Evolutionary conservation across 2,888 invertebrate species (phyloP).

Genomic region (Ligdia adustata): DNA sequence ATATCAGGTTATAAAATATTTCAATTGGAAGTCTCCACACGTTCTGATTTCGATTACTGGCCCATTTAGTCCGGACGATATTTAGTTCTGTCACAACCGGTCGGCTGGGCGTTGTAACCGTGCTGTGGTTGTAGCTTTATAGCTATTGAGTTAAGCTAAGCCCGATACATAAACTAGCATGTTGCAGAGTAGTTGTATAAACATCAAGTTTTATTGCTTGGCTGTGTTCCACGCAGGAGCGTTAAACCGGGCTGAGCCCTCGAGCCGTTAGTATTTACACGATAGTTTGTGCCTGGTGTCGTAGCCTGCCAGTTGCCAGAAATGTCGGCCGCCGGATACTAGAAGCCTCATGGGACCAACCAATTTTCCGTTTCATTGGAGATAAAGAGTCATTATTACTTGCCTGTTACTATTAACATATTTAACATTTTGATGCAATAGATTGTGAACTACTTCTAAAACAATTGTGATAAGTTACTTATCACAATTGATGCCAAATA

Average conservation of each 20-base stretch:
- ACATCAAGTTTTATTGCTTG: conserved; percentile 83
- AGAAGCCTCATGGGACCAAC: conserved; percentile 8
- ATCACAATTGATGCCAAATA: too few species aligned
- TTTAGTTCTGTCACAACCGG: conserved; percentile 33
- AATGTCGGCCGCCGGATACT: conserved; percentile 11
- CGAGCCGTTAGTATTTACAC: conserved; percentile 69
- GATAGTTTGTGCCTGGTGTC: conserved; percentile 53
- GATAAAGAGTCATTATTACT: neutral
- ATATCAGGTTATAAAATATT: conserved; percentile 51
- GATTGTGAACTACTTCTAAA: too few species aligned
- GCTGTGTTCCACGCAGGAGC: conserved; percentile 79
- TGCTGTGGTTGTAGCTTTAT: conserved; percentile 39
- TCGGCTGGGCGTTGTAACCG: conserved; percentile 36
- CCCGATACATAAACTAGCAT: conserved; percentile 66
- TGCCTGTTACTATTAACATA: too few species aligned
- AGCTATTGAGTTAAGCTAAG: conserved; percentile 52
- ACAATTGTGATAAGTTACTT: too few species aligned
- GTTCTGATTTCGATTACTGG: conserved; percentile 43
- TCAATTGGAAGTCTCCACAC: conserved; percentile 52
- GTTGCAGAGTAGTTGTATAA: conserved; percentile 73
- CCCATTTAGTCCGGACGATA: conserved; percentile 44
- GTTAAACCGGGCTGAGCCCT: conserved; percentile 70
- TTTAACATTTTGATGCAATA: too few species aligned
- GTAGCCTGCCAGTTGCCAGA: conserved; percentile 47
- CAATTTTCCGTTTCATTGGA: conserved; percentile 1